phyloP scores from a whole-genome alignment of 2,888 invertebrate genomes.

The Conomelus anceps region DNA sequence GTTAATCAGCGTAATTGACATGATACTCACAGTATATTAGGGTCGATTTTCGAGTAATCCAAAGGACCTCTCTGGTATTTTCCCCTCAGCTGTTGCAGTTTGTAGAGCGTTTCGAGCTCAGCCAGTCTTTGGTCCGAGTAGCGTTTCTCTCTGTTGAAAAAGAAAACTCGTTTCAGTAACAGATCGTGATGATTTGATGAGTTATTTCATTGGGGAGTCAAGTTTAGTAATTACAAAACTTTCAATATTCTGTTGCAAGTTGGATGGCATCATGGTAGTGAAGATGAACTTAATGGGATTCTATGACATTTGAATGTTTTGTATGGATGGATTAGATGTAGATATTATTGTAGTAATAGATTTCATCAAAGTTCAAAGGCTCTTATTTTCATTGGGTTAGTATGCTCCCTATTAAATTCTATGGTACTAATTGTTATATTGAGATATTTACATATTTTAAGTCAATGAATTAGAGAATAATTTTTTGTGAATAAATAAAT shows the following conservation, averaged over 20 bases:
- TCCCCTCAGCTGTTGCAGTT: constrained; percentile 47
- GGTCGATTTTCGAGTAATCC: constrained; percentile 1
- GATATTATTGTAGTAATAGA: too few relatives aligned
- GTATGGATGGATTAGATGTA: too few relatives aligned
- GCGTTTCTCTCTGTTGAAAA: constrained; percentile 46
- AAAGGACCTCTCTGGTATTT: not conserved
- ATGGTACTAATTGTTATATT: too few relatives aligned
- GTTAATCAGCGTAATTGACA: not conserved
- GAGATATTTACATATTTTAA: too few relatives aligned
- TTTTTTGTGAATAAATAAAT: too few relatives aligned
- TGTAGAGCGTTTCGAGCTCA: constrained; percentile 51
- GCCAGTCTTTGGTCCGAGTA: constrained; percentile 54
- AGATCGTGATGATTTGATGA: not conserved
- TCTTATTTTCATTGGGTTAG: too few relatives aligned
- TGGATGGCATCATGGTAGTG: not conserved
- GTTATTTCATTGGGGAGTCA: not conserved
- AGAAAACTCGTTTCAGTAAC: not conserved
- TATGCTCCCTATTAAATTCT: too few relatives aligned
- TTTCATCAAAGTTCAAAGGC: too few relatives aligned
- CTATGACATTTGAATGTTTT: too few relatives aligned
- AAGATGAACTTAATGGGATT: too few relatives aligned
- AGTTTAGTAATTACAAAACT: not conserved
- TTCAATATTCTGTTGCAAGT: not conserved
- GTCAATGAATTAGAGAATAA: too few relatives aligned
- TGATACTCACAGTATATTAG: not conserved